phyloP scores from a whole-genome alignment of 2,797 vertebrate species.

The Xerus rutilus region DNA sequence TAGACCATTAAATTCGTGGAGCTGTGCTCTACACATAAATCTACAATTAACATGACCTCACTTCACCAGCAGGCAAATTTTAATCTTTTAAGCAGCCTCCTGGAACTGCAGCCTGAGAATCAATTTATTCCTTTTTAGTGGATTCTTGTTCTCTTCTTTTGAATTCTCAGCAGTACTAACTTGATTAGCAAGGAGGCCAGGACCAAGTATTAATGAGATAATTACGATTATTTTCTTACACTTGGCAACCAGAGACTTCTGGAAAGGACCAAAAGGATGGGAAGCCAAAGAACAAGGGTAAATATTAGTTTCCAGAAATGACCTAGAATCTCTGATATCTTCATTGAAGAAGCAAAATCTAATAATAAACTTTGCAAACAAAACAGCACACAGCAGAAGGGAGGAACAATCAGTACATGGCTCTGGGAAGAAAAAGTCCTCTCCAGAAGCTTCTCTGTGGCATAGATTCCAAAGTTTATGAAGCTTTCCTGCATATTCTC shows the following conservation, averaged over 20 bases:
- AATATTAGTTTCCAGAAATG: conserved; percentile 43
- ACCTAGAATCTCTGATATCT: background rate
- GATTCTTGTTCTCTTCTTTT: conserved; percentile 51
- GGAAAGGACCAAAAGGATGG: background rate
- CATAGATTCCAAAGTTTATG: background rate
- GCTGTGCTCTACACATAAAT: background rate
- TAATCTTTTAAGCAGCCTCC: background rate
- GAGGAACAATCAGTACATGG: background rate
- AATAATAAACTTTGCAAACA: conserved; percentile 2
- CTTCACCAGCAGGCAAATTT: conserved; percentile 9
- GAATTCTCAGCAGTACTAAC: conserved; percentile 62
- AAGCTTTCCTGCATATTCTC: background rate
- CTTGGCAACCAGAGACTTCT: conserved; percentile 40
- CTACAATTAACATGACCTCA: background rate
- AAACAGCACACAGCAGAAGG: background rate
- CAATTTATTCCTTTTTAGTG: conserved; percentile 44
- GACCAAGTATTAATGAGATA: conserved; percentile 62
- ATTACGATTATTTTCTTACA: conserved; percentile 62
- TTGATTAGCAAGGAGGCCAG: conserved; percentile 58
- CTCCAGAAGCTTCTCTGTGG: background rate
- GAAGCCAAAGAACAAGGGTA: background rate
- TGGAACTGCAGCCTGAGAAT: background rate
- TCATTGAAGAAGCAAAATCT: background rate
- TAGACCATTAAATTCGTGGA: background rate
- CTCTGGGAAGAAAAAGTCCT: background rate